phyloP scores from a whole-genome alignment of 2,888 invertebrate species.

The Harpalus rufipes region DNA sequence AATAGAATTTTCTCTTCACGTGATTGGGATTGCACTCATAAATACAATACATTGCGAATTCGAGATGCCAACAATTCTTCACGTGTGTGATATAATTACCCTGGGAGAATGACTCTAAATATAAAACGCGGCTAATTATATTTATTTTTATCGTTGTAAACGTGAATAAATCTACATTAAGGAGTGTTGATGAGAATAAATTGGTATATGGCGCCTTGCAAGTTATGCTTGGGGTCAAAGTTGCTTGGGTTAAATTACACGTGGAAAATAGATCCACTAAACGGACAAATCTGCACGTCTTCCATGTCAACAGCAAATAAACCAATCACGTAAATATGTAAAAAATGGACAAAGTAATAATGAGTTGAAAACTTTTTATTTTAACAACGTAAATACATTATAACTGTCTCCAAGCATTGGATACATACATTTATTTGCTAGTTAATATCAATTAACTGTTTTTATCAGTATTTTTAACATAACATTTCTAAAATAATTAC shows the following conservation, averaged over 20 bases:
- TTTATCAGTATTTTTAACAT: too few species aligned
- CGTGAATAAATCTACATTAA: slow-evolving; percentile 6
- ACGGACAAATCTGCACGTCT: not conserved
- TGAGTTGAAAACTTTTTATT: too few species aligned
- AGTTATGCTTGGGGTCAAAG: not conserved
- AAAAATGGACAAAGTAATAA: too few species aligned
- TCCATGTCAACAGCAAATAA: not conserved
- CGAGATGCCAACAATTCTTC: not conserved
- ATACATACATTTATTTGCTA: too few species aligned
- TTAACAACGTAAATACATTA: too few species aligned
- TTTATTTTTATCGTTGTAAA: not conserved
- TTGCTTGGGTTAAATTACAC: not conserved
- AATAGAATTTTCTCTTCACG: not conserved
- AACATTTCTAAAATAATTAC: too few species aligned
- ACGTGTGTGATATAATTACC: not conserved
- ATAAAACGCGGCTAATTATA: not conserved
- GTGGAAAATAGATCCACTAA: not conserved
- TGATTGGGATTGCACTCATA: slow-evolving; percentile 14
- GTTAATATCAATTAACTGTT: too few species aligned
- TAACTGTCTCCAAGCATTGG: too few species aligned
- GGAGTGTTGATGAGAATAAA: not conserved
- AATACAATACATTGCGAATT: not conserved
- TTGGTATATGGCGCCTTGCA: not conserved
- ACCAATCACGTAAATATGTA: too few species aligned
- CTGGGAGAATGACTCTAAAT: not conserved